Conservation (phyloP, 2,113 vertebrate genomes). For the Ameiurus melas region DNA sequence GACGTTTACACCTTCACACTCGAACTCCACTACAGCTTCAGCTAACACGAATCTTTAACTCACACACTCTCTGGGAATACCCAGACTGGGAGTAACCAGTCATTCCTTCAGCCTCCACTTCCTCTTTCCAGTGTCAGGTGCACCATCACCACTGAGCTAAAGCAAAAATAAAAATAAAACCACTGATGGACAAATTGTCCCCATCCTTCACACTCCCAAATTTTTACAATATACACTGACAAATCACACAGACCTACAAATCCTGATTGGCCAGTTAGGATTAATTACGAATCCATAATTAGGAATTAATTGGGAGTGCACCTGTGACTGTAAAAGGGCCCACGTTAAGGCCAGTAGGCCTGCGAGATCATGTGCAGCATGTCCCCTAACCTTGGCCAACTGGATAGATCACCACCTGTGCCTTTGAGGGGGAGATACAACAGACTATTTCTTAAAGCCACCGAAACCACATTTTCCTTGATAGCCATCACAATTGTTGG, state of each 20-base stretch:
- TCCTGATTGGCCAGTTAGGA: not conserved
- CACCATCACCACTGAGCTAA: not conserved
- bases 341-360: not conserved
- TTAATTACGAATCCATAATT: not conserved
- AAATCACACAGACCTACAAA: not conserved
- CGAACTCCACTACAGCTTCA: not conserved
- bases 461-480: too few species aligned
- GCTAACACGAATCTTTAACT: conserved; percentile 38
- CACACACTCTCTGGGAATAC: conserved; percentile 23
- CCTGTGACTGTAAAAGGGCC: not conserved
- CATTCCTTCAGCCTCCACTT: conserved; percentile 44
- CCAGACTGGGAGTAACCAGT: conserved; percentile 42
- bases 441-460: too few species aligned
- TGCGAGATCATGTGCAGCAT: not conserved
- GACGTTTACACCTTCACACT: not conserved
- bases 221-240: not conserved
- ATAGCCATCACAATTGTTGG: too few species aligned
- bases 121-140: conserved; percentile 40
- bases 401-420: too few species aligned
- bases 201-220: not conserved
- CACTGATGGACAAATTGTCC: not conserved
- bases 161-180: not conserved
- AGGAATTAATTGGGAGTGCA: not conserved
- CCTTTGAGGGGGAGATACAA: too few species aligned
- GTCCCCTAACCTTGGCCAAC: not conserved